A percentile compares a stretch with the other conserved stretches of the same genome.
Conservation (phyloP, 2,888 invertebrate species). For the Dynastes grantii region DNA sequence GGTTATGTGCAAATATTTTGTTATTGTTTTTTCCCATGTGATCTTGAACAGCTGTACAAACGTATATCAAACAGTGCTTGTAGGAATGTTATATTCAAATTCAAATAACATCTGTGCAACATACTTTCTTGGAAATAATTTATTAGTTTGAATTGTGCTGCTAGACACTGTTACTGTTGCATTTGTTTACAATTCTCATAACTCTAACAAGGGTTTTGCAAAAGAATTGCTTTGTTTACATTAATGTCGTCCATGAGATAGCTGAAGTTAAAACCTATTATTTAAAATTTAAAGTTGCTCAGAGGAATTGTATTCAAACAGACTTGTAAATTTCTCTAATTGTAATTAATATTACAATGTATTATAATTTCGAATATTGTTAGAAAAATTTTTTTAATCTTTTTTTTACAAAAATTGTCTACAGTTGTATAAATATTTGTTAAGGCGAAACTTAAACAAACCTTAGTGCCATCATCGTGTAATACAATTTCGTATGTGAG, state of each 20-base stretch:
- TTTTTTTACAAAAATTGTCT: neutral
- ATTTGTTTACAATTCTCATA: conserved; percentile 27
- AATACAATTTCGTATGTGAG: conserved; percentile 21
- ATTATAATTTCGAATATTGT: no score
- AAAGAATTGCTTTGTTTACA: neutral
- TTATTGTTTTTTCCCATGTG: conserved; percentile 57
- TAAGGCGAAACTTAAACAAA: conserved; percentile 7
- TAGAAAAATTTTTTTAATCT: no score
- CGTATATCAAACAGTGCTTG: neutral
- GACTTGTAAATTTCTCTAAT: no score
- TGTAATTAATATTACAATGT: no score
- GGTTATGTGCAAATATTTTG: conserved; percentile 59
- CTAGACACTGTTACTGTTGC: neutral
- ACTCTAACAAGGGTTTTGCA: neutral
- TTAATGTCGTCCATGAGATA: neutral
- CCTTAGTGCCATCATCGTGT: conserved; percentile 1
- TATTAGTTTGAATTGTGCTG: neutral
- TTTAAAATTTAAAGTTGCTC: no score
- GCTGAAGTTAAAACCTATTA: no score
- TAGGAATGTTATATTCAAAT: conserved; percentile 7
- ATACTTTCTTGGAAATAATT: conserved; percentile 22
- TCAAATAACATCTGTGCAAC: neutral
- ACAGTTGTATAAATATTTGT: no score
- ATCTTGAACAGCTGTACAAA: conserved; percentile 33
- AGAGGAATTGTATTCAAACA: no score